These are phyloP conservation scores for Zaprionus tsacasi DNA, from an alignment of 1,140 invertebrate genomes.

Conservation along the genomic window DNA sequence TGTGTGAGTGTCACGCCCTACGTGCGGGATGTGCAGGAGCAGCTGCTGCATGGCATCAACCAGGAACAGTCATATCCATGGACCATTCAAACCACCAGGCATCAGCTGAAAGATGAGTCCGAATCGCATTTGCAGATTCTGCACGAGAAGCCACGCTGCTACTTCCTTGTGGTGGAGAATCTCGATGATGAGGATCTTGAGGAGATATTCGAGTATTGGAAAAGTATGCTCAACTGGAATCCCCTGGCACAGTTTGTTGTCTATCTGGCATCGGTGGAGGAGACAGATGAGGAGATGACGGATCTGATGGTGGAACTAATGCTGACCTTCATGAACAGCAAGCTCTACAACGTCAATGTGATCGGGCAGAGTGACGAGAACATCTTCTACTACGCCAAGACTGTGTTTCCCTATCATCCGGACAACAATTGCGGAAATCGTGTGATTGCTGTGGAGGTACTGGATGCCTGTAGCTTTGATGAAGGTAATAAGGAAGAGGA, in stretches of 20 bases:
- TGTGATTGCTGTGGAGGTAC: conserved; percentile 66
- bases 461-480: conserved; percentile 73
- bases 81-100: conserved; percentile 55
- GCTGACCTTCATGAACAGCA: conserved; percentile 72
- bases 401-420: conserved; percentile 76
- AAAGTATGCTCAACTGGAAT: conserved; percentile 75
- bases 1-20: conserved; percentile 60
- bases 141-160: conserved; percentile 75
- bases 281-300: conserved; percentile 79
- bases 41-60: conserved; percentile 53
- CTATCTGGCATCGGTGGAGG: conserved; percentile 66
- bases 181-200: conserved; percentile 75
- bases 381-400: conserved; percentile 62
- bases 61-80: conserved; percentile 41
- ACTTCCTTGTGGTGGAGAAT: conserved; percentile 68
- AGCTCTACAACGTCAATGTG: conserved; percentile 78
- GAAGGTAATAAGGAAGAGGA: conserved; percentile 12
- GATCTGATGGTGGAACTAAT: conserved; percentile 76
- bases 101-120: neutral
- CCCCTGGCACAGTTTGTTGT: conserved; percentile 79
- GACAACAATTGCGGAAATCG: conserved; percentile 82
- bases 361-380: conserved; percentile 76
- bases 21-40: conserved; percentile 44
- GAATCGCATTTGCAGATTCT: conserved; percentile 16
- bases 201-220: conserved; percentile 65